Base-by-base conservation (phyloP, 2,888 invertebrate genomes). In the Acleris sparsana region DNA sequence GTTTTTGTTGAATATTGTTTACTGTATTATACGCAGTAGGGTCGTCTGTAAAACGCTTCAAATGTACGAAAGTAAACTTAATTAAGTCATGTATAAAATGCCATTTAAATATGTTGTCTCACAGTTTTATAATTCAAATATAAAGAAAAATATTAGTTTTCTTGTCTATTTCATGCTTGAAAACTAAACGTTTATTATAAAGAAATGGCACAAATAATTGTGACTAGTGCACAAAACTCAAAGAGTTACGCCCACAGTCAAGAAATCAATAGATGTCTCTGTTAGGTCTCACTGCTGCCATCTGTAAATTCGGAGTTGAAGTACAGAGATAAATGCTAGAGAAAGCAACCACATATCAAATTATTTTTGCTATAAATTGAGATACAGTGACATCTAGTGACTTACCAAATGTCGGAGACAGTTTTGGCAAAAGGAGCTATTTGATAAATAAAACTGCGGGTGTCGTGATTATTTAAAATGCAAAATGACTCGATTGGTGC, bases 401-500 rank as follows among this genome's bases (percentile, higher is more conserved):
- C 25, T 17, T n/a, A 46, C 1, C 3, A n/a, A 46, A 46, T 46
- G 46, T 46, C 16, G 46, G 46, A 46, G 7, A 46, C 39, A 13
- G 39, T n/a, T 17, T 46, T 49, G 46, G 53, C n/a, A 18, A 20
- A 20, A 55, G 29, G 6, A 33, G 16, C n/a, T 18, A 70, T 67
- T 79, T 77, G 80, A 78, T 71, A 70, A 75, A 64, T 76, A 80
- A 81, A 83, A 77, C 72, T 75, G 73, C 75, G 76, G 77, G 75
- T 3, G 68, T 68, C 39, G 64, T 48, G 16, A 46, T n/a, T 25
- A 20, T 64, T 59, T 53, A 65, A 83, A 86, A 87, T 86, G 86
- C 85, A 82, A 81, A 84, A 85, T 86, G 87, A 88, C 88, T 88
- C 77, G 83, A 80, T 80, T 74, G 75, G 80, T 84, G 84, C 83